Conservation (phyloP, 2,113 vertebrate genomes). For the Limnothrissa miodon region DNA sequence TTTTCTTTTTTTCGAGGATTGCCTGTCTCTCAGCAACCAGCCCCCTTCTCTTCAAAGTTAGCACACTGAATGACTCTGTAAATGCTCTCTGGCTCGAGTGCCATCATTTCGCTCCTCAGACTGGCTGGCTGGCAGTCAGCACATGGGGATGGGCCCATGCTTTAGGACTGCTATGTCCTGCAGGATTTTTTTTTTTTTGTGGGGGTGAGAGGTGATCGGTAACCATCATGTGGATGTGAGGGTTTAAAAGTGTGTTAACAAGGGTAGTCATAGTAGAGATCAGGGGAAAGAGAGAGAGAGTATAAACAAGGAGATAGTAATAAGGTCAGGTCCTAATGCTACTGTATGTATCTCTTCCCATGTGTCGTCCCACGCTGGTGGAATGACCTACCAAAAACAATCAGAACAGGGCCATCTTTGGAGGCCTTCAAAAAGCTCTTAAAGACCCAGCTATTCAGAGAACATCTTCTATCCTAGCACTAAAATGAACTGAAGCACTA, state of each 20-base stretch:
- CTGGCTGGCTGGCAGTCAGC: too few relatives aligned
- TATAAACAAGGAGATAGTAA: slow-evolving; percentile 22
- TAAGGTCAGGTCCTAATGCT: slow-evolving; percentile 57
- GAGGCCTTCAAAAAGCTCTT: too few relatives aligned
- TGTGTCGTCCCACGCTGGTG: too few relatives aligned
- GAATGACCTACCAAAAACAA: too few relatives aligned
- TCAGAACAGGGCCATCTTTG: too few relatives aligned
- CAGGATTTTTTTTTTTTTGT: neutral
- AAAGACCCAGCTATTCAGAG: too few relatives aligned
- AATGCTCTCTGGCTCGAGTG: slow-evolving; percentile 20
- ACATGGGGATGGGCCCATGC: neutral
- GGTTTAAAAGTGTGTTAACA: neutral
- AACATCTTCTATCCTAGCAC: too few relatives aligned
- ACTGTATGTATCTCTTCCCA: too few relatives aligned
- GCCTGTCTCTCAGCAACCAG: neutral
- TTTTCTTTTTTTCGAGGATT: neutral
- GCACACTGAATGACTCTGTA: neutral
- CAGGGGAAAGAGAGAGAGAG: neutral
- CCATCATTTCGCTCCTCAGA: neutral
- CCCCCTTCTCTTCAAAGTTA: neutral
- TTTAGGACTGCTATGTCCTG: too few relatives aligned
- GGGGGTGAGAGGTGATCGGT: neutral
- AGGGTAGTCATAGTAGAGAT: too few relatives aligned
- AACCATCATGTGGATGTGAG: too few relatives aligned
- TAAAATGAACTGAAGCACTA: too few relatives aligned